Evolutionary conservation across 2,888 invertebrate species (phyloP), one percentile per base, ranked within the genome.

Genomic region (Melangyna quadrimaculata): DNA sequence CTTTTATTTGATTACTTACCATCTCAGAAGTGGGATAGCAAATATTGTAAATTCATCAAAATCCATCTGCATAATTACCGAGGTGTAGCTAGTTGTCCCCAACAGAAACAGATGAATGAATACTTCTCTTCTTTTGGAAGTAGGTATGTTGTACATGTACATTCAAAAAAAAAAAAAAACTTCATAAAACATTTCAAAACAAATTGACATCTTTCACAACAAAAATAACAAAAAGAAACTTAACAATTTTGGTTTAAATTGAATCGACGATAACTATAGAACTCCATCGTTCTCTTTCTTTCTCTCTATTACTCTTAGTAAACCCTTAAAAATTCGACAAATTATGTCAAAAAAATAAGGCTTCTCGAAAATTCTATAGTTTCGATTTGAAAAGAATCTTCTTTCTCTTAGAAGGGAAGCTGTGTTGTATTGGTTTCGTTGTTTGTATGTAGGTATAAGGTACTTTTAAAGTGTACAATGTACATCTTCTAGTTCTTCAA

Each of bases 341-440:
- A 67, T 67, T 67, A 67, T 67, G 67, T 67, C 67, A 67, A 51
- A 51, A 51, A 67, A 67, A 67, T 67, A 51, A 65, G 45, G 45
- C 29, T 65, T 45, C 65, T 29, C 29, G 10, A 8, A 37, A 53
- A 19, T 63, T 73, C 35, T 73, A 63, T 73, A 63, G 73, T 40
- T 53, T 51, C 40, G n/a, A 63, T 35, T 40, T 40, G 53, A 53
- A 53, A 73, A 53, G 37, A 51, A 63, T 40, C 10, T 61, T 48
- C 24, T 53, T 27, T 45, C 19, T 29, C 17, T 6, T n/a, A 2
- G n/a, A 55, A 32, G 55, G n/a, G n/a, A n/a, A n/a, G n/a, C n/a
- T n/a, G n/a, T n/a, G n/a, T n/a, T n/a, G n/a, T n/a, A n/a, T n/a
- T n/a, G n/a, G n/a, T n/a, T n/a, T 9, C 12, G 37, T 35, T 32